These are phyloP conservation scores for Plagodis pulveraria DNA, from an alignment of 2,888 invertebrate species.

Conservation along the genomic window DNA sequence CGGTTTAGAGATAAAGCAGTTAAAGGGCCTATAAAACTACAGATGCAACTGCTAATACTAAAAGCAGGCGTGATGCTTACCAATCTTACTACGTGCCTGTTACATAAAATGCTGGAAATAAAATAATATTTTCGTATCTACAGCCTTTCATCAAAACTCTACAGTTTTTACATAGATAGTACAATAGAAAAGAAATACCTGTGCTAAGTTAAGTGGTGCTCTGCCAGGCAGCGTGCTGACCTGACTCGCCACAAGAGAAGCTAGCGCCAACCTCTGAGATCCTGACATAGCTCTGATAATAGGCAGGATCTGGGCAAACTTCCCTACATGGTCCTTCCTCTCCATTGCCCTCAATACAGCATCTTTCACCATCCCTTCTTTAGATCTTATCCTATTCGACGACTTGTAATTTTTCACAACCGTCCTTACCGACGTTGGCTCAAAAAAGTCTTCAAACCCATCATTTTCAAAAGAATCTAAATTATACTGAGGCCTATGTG, in stretches of 20 bases:
- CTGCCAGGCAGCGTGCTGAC: conserved; percentile 82
- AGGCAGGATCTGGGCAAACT: conserved; percentile 87
- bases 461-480: conserved; percentile 72
- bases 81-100: no score
- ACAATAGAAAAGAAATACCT: conserved; percentile 67
- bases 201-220: conserved; percentile 81
- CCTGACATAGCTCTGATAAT: conserved; percentile 87
- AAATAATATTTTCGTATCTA: no score
- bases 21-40: no score
- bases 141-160: not conserved
- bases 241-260: conserved; percentile 86
- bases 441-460: conserved; percentile 59
- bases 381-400: conserved; percentile 57
- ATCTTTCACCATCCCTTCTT: conserved; percentile 79
- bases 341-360: conserved; percentile 85
- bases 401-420: conserved; percentile 63
- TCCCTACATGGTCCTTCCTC: conserved; percentile 84
- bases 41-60: no score
- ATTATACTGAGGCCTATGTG: conserved; percentile 77
- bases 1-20: no score
- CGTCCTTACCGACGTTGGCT: conserved; percentile 54
- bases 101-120: no score
- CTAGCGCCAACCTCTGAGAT: conserved; percentile 86
- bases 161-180: not conserved
- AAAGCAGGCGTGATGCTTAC: no score